These are phyloP conservation scores for Esox lucius DNA, from an alignment of 2,797 vertebrate species.

Conservation along the genomic window DNA sequence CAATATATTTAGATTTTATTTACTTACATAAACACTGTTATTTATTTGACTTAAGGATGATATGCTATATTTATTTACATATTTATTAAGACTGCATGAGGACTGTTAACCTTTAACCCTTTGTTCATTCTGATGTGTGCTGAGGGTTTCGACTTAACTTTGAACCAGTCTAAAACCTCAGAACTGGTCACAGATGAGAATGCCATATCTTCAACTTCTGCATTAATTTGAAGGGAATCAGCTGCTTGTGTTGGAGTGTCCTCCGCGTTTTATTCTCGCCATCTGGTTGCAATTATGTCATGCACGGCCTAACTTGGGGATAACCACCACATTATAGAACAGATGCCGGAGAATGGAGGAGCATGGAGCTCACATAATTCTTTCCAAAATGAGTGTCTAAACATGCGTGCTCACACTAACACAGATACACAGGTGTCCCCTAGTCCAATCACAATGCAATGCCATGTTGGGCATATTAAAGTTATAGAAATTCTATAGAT, in stretches of 20 bases:
- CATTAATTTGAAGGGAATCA: conserved; percentile 32
- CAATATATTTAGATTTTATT: no score
- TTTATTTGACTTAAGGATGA: no score
- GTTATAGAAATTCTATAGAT: neutral
- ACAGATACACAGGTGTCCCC: neutral
- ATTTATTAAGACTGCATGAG: no score
- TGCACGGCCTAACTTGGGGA: conserved; percentile 25
- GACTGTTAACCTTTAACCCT: neutral
- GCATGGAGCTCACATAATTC: conserved; percentile 6
- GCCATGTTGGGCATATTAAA: neutral
- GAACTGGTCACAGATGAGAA: neutral
- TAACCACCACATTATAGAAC: conserved; percentile 30
- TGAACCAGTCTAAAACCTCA: neutral
- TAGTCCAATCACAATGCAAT: neutral
- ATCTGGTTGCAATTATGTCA: conserved; percentile 42
- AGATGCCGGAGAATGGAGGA: conserved; percentile 34
- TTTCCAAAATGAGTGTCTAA: conserved; percentile 14
- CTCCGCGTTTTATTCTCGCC: conserved; percentile 31
- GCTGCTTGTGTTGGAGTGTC: conserved; percentile 25
- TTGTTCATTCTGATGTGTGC: neutral
- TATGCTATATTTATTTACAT: no score
- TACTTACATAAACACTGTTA: no score
- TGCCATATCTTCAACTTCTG: conserved; percentile 11
- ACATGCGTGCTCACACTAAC: neutral
- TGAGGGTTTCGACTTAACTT: neutral